These are phyloP conservation scores for Andrena chrysosceles DNA, from an alignment of 2,888 invertebrate species.

Conservation along the genomic window DNA sequence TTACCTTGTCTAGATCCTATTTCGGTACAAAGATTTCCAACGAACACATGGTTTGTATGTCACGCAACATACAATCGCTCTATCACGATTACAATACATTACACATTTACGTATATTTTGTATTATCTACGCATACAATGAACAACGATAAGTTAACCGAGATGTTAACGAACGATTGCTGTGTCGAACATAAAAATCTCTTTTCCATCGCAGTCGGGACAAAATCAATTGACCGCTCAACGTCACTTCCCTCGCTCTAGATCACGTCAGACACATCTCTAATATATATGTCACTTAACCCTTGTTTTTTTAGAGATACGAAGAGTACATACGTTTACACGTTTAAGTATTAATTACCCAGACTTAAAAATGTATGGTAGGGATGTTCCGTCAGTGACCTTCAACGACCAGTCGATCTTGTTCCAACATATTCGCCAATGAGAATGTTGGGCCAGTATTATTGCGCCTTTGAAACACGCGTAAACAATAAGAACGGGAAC, in stretches of 20 bases:
- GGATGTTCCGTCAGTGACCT: not conserved
- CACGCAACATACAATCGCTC: conserved; percentile 39
- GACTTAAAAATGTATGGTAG: not conserved
- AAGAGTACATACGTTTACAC: no score
- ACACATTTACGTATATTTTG: conserved; percentile 52
- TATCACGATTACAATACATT: conserved; percentile 42
- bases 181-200: conserved; percentile 8
- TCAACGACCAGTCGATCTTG: not conserved
- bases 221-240: not conserved
- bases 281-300: not conserved
- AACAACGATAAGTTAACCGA: conserved; percentile 27
- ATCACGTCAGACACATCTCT: not conserved
- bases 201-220: not conserved
- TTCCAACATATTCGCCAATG: not conserved
- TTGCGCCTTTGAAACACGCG: conserved; percentile 54
- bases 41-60: conserved; percentile 65
- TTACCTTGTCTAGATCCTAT: conserved; percentile 39
- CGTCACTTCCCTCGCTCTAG: not conserved
- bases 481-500: conserved; percentile 67
- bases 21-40: conserved; percentile 61
- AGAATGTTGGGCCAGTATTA: conserved; percentile 29
- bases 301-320: not conserved
- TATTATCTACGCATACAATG: conserved; percentile 24
- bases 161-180: conserved; percentile 29
- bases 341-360: not conserved